Conservation (phyloP, 2,113 vertebrate genomes). For the Archocentrus centrarchus region DNA sequence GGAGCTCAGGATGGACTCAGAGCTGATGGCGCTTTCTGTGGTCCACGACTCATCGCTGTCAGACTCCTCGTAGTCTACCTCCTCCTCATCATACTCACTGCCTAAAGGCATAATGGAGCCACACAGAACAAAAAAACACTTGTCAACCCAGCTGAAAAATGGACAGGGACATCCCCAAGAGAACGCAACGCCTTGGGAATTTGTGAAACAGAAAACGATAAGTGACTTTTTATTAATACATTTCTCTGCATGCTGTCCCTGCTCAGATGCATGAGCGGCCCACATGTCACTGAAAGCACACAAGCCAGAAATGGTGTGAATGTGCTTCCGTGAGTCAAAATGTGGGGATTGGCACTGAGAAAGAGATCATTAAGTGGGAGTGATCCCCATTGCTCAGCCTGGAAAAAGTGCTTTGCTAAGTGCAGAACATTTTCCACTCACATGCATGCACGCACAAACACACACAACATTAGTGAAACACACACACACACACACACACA, state of each 20-base stretch:
- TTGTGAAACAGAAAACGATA: conserved; percentile 28
- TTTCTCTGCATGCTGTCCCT: conserved; percentile 17
- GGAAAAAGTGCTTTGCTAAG: conserved; percentile 70
- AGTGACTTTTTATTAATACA: conserved; percentile 34
- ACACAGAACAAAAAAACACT: conserved; percentile 30
- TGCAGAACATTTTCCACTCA: conserved; percentile 71
- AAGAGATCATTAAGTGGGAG: conserved; percentile 79
- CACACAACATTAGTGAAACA: neutral
- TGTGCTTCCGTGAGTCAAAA: conserved; percentile 56
- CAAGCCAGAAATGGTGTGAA: conserved; percentile 40
- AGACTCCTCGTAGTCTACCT: conserved; percentile 98
- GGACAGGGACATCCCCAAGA: neutral
- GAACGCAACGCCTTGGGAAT: conserved; percentile 23
- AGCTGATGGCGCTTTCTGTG: conserved; percentile 98
- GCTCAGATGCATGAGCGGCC: neutral
- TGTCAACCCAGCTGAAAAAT: conserved; percentile 42
- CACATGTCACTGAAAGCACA: conserved; percentile 29
- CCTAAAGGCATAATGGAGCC: conserved; percentile 78
- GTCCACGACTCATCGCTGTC: conserved; percentile 99
- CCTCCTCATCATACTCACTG: conserved; percentile 98
- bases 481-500: neutral
- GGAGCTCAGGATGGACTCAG: conserved; percentile 97
- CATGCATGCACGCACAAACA: conserved; percentile 18
- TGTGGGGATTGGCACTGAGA: conserved; percentile 63
- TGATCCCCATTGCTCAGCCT: conserved; percentile 73